Conservation (phyloP, 1,140 invertebrate species). For the Rhynchophorus ferrugineus region DNA sequence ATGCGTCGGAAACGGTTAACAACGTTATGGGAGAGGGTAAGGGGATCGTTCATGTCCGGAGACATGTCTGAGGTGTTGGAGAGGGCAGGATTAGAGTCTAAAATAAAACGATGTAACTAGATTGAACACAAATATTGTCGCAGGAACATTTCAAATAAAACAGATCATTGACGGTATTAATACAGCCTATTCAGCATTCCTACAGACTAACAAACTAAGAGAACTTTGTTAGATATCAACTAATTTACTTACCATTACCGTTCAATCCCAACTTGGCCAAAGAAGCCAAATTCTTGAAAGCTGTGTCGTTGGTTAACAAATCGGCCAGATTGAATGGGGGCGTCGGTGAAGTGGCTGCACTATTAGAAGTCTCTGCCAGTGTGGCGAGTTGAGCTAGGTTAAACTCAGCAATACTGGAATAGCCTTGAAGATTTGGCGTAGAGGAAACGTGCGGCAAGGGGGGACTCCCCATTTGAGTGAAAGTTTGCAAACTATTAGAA, state of each 20-base stretch:
- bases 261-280: constrained; percentile 70
- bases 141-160: too few species aligned
- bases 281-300: constrained; percentile 79
- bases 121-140: too few species aligned
- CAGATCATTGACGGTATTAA: too few species aligned
- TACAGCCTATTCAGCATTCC: too few species aligned
- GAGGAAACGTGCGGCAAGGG: constrained; percentile 42
- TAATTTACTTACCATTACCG: constrained; percentile 31
- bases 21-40: too few species aligned
- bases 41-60: too few species aligned
- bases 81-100: too few species aligned
- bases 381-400: constrained; percentile 74
- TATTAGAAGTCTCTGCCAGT: constrained; percentile 59
- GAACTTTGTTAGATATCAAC: not conserved
- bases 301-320: constrained; percentile 68
- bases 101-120: too few species aligned
- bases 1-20: too few species aligned
- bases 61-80: too few species aligned
- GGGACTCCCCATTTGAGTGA: constrained; percentile 44
- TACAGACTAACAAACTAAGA: not conserved
- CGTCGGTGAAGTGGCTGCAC: constrained; percentile 58
- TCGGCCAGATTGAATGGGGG: constrained; percentile 64
- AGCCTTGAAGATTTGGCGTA: constrained; percentile 42
- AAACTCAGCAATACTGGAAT: constrained; percentile 73
- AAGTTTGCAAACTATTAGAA: constrained; percentile 36